These are phyloP conservation scores for Poecilia velifera DNA, from an alignment of 2,797 vertebrate species.

Conservation along the genomic window DNA sequence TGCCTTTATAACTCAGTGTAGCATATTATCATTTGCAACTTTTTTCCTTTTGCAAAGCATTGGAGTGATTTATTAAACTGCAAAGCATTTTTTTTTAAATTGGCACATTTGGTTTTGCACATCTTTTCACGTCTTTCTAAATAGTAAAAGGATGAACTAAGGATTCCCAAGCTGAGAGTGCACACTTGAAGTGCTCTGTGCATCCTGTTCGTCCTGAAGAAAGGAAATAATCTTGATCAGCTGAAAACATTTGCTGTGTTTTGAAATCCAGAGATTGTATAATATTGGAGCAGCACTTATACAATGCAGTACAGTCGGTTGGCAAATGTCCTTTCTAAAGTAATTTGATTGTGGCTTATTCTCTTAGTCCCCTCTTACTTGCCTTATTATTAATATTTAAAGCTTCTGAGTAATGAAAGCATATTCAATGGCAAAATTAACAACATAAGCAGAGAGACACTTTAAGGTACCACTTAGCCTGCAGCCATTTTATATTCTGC, in stretches of 20 bases:
- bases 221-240: background rate
- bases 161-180: conserved; percentile 4
- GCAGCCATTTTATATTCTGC: conserved; percentile 22
- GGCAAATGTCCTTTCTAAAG: conserved; percentile 6
- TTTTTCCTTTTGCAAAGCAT: background rate
- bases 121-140: background rate
- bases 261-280: background rate
- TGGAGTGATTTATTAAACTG: background rate
- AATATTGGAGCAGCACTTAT: background rate
- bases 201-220: background rate
- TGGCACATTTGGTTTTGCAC: background rate
- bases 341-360: conserved; percentile 20
- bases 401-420: conserved; percentile 16
- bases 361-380: background rate
- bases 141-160: background rate
- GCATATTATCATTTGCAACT: background rate
- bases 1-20: background rate
- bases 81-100: background rate
- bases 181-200: background rate
- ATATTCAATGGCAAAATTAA: conserved; percentile 27
- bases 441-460: conserved; percentile 37
- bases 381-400: conserved; percentile 34
- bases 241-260: background rate
- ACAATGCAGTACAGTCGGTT: background rate
- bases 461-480: conserved; percentile 26